Percentiles rank a stretch among this genome's conserved stretches.
Conservation (phyloP, 2,888 invertebrate species). For the Hirtodrosophila confusa region DNA sequence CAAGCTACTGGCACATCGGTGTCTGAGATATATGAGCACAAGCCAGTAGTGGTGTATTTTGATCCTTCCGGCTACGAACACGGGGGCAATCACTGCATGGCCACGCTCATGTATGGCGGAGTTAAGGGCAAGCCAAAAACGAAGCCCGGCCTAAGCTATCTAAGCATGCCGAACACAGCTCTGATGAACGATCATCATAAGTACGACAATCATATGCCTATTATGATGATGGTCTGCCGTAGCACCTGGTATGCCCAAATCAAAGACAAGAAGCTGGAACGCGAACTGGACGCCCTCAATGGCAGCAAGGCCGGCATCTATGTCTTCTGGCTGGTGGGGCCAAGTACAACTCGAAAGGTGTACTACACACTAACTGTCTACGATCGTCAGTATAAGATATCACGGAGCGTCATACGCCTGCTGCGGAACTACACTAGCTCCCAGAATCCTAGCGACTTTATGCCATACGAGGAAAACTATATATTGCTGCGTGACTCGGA, state of each 20-base stretch:
- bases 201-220: slow-evolving; percentile 37
- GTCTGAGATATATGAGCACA: slow-evolving; percentile 30
- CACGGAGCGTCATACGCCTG: slow-evolving; percentile 41
- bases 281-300: slow-evolving; percentile 18
- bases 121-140: neutral
- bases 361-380: slow-evolving; percentile 52
- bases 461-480: slow-evolving; percentile 40
- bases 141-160: slow-evolving; percentile 18
- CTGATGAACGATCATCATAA: slow-evolving; percentile 20
- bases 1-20: neutral
- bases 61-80: slow-evolving; percentile 19
- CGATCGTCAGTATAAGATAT: slow-evolving; percentile 35
- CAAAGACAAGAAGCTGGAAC: slow-evolving; percentile 35
- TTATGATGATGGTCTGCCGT: slow-evolving; percentile 46
- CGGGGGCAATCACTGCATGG: slow-evolving; percentile 25
- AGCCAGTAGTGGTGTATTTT: slow-evolving; percentile 26
- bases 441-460: slow-evolving; percentile 54
- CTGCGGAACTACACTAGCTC: slow-evolving; percentile 31
- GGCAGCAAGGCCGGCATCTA: slow-evolving; percentile 32
- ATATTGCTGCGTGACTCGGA: slow-evolving; percentile 53
- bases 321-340: slow-evolving; percentile 58
- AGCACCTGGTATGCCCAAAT: slow-evolving; percentile 52
- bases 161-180: slow-evolving; percentile 31
- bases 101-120: slow-evolving; percentile 48
- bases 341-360: slow-evolving; percentile 28